These are phyloP conservation scores for Arion vulgaris DNA, from an alignment of 1,140 invertebrate genomes.

Conservation along the genomic window DNA sequence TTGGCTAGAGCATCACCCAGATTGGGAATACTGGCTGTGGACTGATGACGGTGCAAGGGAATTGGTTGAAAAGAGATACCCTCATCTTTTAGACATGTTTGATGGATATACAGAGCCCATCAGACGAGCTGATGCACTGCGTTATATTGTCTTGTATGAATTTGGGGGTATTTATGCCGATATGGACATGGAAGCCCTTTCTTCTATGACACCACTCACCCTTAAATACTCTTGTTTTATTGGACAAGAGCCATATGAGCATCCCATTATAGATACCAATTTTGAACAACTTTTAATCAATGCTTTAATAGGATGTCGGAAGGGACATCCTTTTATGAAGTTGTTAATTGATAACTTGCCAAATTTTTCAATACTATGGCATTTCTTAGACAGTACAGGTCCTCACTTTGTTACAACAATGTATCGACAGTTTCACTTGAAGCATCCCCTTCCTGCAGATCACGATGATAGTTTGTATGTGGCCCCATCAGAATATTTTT, in stretches of 20 bases:
- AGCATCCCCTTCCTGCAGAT: slow-evolving; percentile 14
- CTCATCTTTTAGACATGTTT: slow-evolving; percentile 58
- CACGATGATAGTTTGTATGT: slow-evolving; percentile 54
- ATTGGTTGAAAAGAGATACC: slow-evolving; percentile 61
- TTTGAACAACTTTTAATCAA: slow-evolving; percentile 66
- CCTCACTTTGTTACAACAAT: slow-evolving; percentile 65
- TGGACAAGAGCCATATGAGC: slow-evolving; percentile 68
- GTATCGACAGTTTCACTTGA: slow-evolving; percentile 52
- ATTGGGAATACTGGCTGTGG: slow-evolving; percentile 70
- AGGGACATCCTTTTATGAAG: slow-evolving; percentile 67
- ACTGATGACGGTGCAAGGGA: slow-evolving; percentile 63
- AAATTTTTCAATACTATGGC: slow-evolving; percentile 64
- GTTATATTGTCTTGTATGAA: slow-evolving; percentile 67
- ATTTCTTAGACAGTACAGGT: slow-evolving; percentile 66
- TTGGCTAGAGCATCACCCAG: slow-evolving; percentile 62
- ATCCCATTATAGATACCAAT: slow-evolving; percentile 64
- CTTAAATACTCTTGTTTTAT: slow-evolving; percentile 65
- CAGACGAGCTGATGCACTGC: slow-evolving; percentile 61
- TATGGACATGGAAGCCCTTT: slow-evolving; percentile 67
- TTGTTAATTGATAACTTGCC: slow-evolving; percentile 59
- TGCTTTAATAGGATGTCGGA: slow-evolving; percentile 66
- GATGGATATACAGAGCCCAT: slow-evolving; percentile 63
- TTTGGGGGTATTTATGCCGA: slow-evolving; percentile 69
- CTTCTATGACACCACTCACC: slow-evolving; percentile 57
- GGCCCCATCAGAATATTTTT: slow-evolving; percentile 66